phyloP scores from a whole-genome alignment of 2,888 invertebrate genomes.

The Lutraria lutraria region DNA sequence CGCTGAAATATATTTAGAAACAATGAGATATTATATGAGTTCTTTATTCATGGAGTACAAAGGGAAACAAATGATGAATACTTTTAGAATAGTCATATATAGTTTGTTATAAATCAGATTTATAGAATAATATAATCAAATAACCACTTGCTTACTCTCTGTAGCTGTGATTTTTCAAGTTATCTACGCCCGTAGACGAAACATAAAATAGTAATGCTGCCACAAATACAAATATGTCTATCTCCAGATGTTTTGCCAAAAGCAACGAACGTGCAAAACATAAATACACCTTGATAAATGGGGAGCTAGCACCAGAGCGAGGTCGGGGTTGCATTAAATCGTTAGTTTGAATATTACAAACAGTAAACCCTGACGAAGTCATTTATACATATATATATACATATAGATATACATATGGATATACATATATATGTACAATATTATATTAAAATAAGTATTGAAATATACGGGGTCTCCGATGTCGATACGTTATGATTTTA shows the following conservation, averaged over 20 bases:
- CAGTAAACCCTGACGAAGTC: too few species aligned
- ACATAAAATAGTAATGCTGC: background rate
- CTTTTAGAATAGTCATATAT: background rate
- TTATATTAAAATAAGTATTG: too few species aligned
- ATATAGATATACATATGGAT: too few species aligned
- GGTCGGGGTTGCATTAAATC: too few species aligned
- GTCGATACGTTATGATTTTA: too few species aligned
- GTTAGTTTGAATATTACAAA: too few species aligned
- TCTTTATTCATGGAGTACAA: too few species aligned
- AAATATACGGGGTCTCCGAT: too few species aligned
- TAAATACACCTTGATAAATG: background rate
- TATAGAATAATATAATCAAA: background rate
- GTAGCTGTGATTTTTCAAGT: background rate
- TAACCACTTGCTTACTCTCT: background rate
- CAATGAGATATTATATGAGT: too few species aligned
- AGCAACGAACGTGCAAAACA: background rate
- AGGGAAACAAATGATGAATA: background rate
- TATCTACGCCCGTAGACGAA: background rate
- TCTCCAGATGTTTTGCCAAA: background rate
- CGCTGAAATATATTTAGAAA: too few species aligned
- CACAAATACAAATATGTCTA: background rate
- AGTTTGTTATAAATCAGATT: background rate
- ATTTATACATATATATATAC: too few species aligned
- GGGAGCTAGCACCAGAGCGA: background rate
- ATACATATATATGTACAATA: too few species aligned